These are phyloP conservation scores for Idaea biselata DNA, from an alignment of 2,888 invertebrate species.

Conservation along the genomic window DNA sequence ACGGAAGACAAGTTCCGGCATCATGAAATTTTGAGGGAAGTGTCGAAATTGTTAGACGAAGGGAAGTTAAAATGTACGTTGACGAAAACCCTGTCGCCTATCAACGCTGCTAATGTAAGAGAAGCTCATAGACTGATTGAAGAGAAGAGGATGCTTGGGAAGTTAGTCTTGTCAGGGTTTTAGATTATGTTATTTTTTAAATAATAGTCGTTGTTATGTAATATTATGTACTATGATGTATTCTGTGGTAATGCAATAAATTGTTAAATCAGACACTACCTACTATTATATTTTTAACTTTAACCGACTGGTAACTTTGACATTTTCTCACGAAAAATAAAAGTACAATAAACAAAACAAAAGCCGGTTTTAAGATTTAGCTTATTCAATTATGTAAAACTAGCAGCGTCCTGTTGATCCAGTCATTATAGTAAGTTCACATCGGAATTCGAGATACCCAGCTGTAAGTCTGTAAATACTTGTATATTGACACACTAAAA, in stretches of 20 bases:
- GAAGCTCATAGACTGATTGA: slow-evolving; percentile 65
- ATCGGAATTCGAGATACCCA: too few relatives aligned
- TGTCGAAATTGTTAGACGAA: slow-evolving; percentile 57
- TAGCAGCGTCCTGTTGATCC: too few relatives aligned
- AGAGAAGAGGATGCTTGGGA: slow-evolving; percentile 57
- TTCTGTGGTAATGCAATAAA: background rate
- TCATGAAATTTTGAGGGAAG: slow-evolving; percentile 51
- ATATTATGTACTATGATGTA: too few relatives aligned
- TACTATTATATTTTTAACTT: background rate
- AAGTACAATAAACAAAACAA: too few relatives aligned
- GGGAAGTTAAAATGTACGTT: slow-evolving; percentile 58
- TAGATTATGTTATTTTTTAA: slow-evolving; percentile 19
- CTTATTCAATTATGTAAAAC: too few relatives aligned
- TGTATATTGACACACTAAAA: too few relatives aligned
- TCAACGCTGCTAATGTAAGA: slow-evolving; percentile 62
- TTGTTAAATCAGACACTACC: background rate
- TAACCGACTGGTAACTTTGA: too few relatives aligned
- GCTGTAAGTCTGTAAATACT: too few relatives aligned
- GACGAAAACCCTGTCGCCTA: slow-evolving; percentile 57
- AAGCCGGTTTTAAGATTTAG: too few relatives aligned
- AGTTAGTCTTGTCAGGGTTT: slow-evolving; percentile 60
- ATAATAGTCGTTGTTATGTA: background rate
- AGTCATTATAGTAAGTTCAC: too few relatives aligned
- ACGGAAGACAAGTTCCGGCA: slow-evolving; percentile 60
- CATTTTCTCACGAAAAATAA: too few relatives aligned